phyloP scores from a whole-genome alignment of 2,797 vertebrate genomes.

The Artibeus jamaicensis region DNA sequence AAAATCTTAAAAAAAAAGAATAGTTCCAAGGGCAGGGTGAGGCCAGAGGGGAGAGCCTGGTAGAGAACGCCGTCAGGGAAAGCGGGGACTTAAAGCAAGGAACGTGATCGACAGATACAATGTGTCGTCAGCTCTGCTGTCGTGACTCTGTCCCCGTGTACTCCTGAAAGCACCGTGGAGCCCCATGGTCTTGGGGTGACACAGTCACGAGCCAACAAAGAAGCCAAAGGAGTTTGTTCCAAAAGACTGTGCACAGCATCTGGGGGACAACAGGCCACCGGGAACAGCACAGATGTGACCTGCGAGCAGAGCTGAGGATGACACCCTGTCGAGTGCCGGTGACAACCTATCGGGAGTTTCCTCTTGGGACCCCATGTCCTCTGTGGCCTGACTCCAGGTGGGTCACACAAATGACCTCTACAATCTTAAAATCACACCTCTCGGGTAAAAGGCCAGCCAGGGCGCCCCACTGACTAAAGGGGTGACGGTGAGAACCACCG shows the following conservation, averaged over 20 bases:
- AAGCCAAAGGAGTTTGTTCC: background rate
- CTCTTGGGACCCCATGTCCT: background rate
- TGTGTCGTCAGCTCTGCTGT: background rate
- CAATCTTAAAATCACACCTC: background rate
- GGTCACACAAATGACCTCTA: background rate
- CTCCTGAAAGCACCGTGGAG: too few relatives aligned
- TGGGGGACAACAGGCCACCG: background rate
- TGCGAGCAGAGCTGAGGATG: background rate
- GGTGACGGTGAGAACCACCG: fast-evolving
- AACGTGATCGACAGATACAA: background rate
- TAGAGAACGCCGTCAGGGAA: too few relatives aligned
- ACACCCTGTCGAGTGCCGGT: background rate
- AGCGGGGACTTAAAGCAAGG: background rate
- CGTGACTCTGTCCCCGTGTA: background rate
- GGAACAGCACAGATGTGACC: background rate
- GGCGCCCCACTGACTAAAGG: background rate
- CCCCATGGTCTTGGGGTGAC: background rate
- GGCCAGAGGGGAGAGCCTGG: background rate
- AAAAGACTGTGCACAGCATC: background rate
- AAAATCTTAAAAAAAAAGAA: too few relatives aligned
- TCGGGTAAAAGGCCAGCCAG: background rate
- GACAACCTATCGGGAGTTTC: background rate
- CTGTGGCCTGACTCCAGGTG: background rate
- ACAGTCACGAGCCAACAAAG: background rate
- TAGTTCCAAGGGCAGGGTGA: background rate